phyloP scores from a whole-genome alignment of 2,888 invertebrate genomes.

The Drosophila quasianomalipes region DNA sequence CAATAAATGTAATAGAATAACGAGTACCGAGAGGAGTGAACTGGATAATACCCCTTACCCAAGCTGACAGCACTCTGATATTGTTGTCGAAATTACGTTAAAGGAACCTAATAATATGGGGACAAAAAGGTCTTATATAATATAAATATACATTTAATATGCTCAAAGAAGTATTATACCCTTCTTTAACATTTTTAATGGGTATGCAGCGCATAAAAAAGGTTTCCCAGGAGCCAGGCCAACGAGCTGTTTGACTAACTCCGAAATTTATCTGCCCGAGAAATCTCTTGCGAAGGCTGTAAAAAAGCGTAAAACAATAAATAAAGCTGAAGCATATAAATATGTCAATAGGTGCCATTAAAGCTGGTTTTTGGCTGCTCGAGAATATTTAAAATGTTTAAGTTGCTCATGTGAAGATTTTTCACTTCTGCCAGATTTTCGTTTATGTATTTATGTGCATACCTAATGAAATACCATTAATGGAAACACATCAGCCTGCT shows the following conservation, averaged over 20 bases:
- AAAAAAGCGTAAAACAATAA: conserved; percentile 59
- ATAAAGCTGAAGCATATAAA: conserved; percentile 69
- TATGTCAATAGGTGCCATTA: conserved; percentile 72
- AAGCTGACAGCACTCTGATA: neutral
- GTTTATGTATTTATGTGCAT: conserved; percentile 75
- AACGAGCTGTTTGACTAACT: conserved; percentile 66
- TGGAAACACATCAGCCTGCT: conserved; percentile 47
- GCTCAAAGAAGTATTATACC: conserved; percentile 2
- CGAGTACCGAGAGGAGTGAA: neutral
- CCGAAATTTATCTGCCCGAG: conserved; percentile 60
- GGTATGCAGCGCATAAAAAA: conserved; percentile 41
- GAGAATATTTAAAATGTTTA: conserved; percentile 35
- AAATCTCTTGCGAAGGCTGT: conserved; percentile 41
- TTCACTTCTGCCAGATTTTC: conserved; percentile 44
- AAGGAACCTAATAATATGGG: neutral
- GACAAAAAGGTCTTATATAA: neutral
- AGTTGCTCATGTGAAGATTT: conserved; percentile 35
- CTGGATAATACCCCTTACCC: neutral
- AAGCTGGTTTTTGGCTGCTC: conserved; percentile 44
- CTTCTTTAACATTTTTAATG: neutral
- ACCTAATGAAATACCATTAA: conserved; percentile 73
- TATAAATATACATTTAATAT: neutral
- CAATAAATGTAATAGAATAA: conserved; percentile 4
- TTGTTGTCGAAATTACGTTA: neutral
- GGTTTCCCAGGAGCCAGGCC: conserved; percentile 46